Evolutionary conservation across 2,113 vertebrate species (phyloP), one percentile per base, ranked within the genome.

Genomic region (Bothrops jararaca): DNA sequence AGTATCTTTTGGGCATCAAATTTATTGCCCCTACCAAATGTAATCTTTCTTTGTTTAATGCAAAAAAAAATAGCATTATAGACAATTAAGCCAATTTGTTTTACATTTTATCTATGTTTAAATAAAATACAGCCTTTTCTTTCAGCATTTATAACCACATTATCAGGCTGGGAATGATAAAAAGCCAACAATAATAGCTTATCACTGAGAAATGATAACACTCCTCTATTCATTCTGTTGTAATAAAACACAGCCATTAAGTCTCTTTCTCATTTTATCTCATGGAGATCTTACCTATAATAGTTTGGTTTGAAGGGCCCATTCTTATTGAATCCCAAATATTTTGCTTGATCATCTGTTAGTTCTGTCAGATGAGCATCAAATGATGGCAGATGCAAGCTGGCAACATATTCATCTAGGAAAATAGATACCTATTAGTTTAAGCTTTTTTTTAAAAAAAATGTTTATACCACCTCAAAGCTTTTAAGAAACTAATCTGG

Each of bases 221-320:
- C 57, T 8, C 11, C 60, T 85, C 56, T 89, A 34, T n/a, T 11
- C 87, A 92, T 89, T 50, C 23, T 45, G 15, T 64, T 53, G 13
- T 52, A 54, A n/a, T 74, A 42, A 58, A 89, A 29, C 4, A 85
- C 5, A 45, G 56, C 20, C 7, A 86, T 26, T 26, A 50, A 26
- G 2, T 29, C 45, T 20, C 12, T 12, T 60, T 92, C 48, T 56
- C 6, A 24, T 86, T 92, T 80, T 53, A 85, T 85, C 60, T 86
- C 88, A 86, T 54, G 56, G 52, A 57, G 23, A 87, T 56, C 29
- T 95, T 97, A 98, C 98, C 98, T 98, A 97, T 98, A 98, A 94
- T 98, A 98, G 95, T 98, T 98, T 95, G 98, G 98, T 96, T 98
- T 98, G 95, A 98, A 98, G 91, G 98, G 98, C 95, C 98, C 98